Evolutionary conservation across 1,140 invertebrate genomes (phyloP), one percentile per base, ranked within the genome.

Genomic region (Orchesella cincta): DNA sequence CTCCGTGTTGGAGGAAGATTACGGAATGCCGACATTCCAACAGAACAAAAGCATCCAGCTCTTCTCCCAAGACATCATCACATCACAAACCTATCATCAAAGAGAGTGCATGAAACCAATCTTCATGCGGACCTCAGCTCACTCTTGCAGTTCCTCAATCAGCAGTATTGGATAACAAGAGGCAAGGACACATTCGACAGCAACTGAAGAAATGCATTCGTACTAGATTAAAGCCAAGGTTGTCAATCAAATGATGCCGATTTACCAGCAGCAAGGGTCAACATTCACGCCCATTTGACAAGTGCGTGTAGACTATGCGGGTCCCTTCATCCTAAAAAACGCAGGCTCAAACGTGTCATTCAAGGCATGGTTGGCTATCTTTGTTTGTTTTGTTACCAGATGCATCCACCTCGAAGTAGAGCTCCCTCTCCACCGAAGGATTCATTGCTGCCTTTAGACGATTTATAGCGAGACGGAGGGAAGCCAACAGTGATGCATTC

Each of bases 1-100:
- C 52, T 87, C 51, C 79, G 86, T 28, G 85, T 87, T 0, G 86
- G 86, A 3, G 85, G 86, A 26, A 75, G 86, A 76, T 52, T 87
- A 1, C 70, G 74, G n/a, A 75, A 86, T 46, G 76, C 85, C 0
- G 70, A 74, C 18, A 26, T 79, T 28, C 8, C 82, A 51, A 67
- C 76, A 54, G 75, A 82, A 70, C 76, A 76, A 34, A 83, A 82
- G 75, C 80, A 84, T 82, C 84, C 83, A 16, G 82, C 84, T 28
- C 26, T 85, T 2, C 52, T 87, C 26, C 83, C 83, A 18, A 79
- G 78, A 52, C 26, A 73, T 36, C 74, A 81, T 77, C 75, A 70
- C 20, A 26, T 87, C 5, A 83, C 84, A 18, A 75, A 81, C 5
- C 62, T 86, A 46, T 77, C 87, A 1, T 82, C 87, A 12, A 51